These are phyloP conservation scores for Antedon bifida DNA, from an alignment of 35 echinoderm and acorn worm species.

Conservation along the genomic window DNA sequence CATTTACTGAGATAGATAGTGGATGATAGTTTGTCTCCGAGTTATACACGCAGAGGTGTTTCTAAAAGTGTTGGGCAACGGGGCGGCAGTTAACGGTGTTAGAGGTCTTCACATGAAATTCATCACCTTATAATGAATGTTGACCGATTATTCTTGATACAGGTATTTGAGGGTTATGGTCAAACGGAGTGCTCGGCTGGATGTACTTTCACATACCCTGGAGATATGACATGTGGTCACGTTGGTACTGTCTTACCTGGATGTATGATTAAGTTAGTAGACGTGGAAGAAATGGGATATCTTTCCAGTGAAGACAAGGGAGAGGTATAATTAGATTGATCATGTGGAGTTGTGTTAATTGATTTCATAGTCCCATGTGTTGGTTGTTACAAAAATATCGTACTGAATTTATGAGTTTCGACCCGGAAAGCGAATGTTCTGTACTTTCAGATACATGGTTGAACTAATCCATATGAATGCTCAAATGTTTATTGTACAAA, in stretches of 20 bases:
- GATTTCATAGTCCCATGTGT: background rate
- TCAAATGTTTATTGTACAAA: no score
- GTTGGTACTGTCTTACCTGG: slow-evolving; percentile 14
- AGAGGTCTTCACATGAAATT: background rate
- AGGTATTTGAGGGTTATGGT: slow-evolving; percentile 79
- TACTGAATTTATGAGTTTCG: no score
- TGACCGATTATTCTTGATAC: no score
- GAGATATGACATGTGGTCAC: slow-evolving; percentile 25
- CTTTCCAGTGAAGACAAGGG: slow-evolving; percentile 33
- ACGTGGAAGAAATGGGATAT: slow-evolving; percentile 52
- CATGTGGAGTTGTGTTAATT: background rate
- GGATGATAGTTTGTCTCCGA: no score
- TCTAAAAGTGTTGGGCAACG: background rate
- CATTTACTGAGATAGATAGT: no score
- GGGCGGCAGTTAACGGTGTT: background rate
- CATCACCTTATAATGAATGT: no score
- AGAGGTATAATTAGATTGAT: slow-evolving; percentile 23
- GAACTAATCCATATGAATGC: no score
- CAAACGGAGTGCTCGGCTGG: slow-evolving; percentile 53
- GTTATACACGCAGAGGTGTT: no score
- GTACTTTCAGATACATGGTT: no score
- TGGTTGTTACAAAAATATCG: no score
- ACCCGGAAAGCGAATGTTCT: background rate
- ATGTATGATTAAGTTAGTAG: slow-evolving; percentile 15
- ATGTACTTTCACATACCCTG: slow-evolving; percentile 18